Percentiles rank a stretch among this genome's conserved stretches.
These are phyloP conservation scores for Pherbina coryleti DNA, from an alignment of 2,888 invertebrate species.

Conservation along the genomic window DNA sequence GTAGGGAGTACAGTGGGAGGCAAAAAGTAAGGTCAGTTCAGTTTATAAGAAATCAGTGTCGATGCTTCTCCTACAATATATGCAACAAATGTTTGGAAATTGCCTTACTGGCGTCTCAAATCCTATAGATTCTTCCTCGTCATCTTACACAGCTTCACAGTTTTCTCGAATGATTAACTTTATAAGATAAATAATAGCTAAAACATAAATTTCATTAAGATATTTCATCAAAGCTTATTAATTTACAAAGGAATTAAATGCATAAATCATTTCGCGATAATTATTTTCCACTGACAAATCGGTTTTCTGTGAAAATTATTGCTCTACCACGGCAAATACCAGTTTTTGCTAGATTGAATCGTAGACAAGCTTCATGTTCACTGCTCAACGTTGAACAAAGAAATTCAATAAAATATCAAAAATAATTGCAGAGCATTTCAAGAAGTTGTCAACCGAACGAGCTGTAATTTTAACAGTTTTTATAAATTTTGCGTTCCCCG, in stretches of 20 bases:
- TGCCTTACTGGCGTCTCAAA: no score
- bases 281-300: constrained; percentile 39
- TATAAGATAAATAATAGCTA: not conserved
- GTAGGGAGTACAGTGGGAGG: no score
- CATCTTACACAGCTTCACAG: no score
- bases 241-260: constrained; percentile 20
- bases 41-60: no score
- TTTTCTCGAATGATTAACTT: no score
- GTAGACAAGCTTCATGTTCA: not conserved
- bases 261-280: constrained; percentile 22
- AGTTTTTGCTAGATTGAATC: constrained; percentile 11
- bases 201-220: not conserved
- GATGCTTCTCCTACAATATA: no score
- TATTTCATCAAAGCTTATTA: constrained; percentile 17
- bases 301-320: constrained; percentile 41
- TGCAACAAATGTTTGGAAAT: no score
- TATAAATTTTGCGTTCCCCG: constrained; percentile 7
- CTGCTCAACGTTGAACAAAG: constrained; percentile 21
- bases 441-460: constrained; percentile 27
- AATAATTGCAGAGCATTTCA: constrained; percentile 37
- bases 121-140: no score
- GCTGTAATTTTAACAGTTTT: constrained; percentile 17
- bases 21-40: no score
- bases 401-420: constrained; percentile 45
- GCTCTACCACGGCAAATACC: constrained; percentile 15